A percentile compares a stretch with the other conserved stretches of the same genome.
phyloP scores from a whole-genome alignment of 2,113 vertebrate genomes.

The Sminthopsis crassicaudata region DNA sequence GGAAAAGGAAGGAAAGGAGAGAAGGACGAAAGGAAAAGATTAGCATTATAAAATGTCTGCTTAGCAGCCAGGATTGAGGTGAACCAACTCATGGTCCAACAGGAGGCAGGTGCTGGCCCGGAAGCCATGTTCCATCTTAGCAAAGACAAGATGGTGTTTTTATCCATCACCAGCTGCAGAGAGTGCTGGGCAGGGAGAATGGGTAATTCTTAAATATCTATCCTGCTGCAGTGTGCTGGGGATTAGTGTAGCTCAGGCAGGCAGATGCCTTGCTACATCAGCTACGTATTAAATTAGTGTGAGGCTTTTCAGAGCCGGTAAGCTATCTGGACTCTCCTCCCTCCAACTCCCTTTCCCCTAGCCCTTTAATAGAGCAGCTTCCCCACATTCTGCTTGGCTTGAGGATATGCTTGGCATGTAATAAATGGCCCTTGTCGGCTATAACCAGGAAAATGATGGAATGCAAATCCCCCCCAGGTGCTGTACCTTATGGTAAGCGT shows the following conservation, averaged over 20 bases:
- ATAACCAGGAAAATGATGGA: not conserved
- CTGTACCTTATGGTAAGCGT: not conserved
- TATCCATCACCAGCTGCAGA: not conserved
- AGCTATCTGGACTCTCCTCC: not conserved
- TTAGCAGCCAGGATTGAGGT: not conserved
- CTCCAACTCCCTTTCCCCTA: not conserved
- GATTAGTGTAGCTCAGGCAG: not conserved
- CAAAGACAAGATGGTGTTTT: not conserved
- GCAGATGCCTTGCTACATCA: not conserved
- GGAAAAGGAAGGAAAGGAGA: too few relatives aligned
- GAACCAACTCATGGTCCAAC: not conserved
- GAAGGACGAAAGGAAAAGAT: not conserved
- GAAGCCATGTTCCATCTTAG: not conserved
- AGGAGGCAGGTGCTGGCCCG: not conserved
- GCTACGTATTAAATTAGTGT: not conserved
- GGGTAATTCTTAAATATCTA: slow-evolving; percentile 3
- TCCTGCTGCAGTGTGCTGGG: not conserved
- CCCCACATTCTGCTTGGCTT: not conserved
- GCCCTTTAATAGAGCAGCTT: not conserved
- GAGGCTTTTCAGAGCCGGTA: not conserved
- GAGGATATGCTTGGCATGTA: not conserved
- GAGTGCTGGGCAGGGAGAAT: not conserved
- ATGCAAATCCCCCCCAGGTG: not conserved
- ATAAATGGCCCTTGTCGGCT: not conserved
- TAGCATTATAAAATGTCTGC: not conserved